Base-by-base conservation (phyloP, 1,140 invertebrate species). In the Dreissena rostriformis region DNA sequence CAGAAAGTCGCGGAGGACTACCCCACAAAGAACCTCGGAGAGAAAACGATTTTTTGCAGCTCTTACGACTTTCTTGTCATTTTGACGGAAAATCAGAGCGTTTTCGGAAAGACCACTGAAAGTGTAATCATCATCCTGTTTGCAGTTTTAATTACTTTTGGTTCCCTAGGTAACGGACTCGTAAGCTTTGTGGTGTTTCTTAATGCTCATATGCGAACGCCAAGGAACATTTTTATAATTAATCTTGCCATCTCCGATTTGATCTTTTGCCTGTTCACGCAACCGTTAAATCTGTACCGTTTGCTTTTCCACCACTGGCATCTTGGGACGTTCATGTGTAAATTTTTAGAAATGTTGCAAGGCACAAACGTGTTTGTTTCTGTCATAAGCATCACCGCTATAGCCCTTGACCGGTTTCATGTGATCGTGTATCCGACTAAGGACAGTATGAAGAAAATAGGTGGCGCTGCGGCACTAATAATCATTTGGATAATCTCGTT, bases 171-270 rank as follows among this genome's bases (percentile, higher is more conserved):
- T 29, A 97, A 97, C 93, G 95, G 95, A 24, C 94, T 98, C 10
- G 97, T 97, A 78, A 96, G 97, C 86, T 95, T 96, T 82, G 96
- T 96, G 51, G 96, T 96, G 19, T 95, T 96, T 22, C 94, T 96
- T 70, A 97, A 97, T 90, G 95, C 96, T 28, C 95, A 95, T 19
- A 97, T 98, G 97, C 93, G 97, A 52, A 97, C 97, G 29, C 96
- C 97, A 10, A 93, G 97, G 15, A 98, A 98, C 93, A 96, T 97
- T 91, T 97, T 98, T 93, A 97, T 98, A 77, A 95, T 97, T n/a
- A 98, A 98, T 93, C 93, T 97, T 87, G 97, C 97, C 11, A 96
- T 97, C 15, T 97, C 97, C 28, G 97, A 97, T 94, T 94, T 97
- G 5, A 94, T 97, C 19, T 94, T 97, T 17, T 98, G 97, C 91